Evolutionary conservation across 2,888 invertebrate species (phyloP), one percentile per base, ranked within the genome.

Genomic region (Nycteola revayana): DNA sequence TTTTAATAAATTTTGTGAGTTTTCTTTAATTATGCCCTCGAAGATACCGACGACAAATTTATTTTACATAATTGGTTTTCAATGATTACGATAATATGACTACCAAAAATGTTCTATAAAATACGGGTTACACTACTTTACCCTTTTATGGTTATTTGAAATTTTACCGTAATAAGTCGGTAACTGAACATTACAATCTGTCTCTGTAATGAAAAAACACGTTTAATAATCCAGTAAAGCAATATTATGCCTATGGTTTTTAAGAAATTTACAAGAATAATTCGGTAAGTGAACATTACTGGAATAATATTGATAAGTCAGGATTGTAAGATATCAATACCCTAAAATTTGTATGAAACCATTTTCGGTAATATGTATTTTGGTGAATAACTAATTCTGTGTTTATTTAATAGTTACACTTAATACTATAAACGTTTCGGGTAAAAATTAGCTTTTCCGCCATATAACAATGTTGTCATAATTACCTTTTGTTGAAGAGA

Each of bases 111-210:
- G 8, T 33, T 23, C 27, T 27, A 33, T 1, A 23, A 27, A 17
- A 27, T 33, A 27, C 22, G 22, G 21, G 32, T 33, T 27, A 27
- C 23, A 33, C 21, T 26, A 26, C 22, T 36, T 36, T 36, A 36
- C 36, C 30, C 9, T 36, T 26, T 17, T 29, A 30, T 9, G 26
- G 30, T 30, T 29, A 21, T 35, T 29, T 11, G 24, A 28, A 10
- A 11, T 18, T 34, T 10, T 28, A 34, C 34, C 24, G 24, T 3
- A 29, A 29, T 29, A 35, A 29, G 35, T 35, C 25, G 29, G 29
- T 35, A 35, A 35, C 25, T 35, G 36, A 30, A 30, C 14, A 26
- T 30, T 36, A 36, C 30, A 36, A 30, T 28, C 28, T 28, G 1
- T 7, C 25, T 28, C 9, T 28, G 20, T 28, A 28, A 34, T 25